Evolutionary conservation across 2,797 vertebrate genomes (phyloP).

Genomic region (Amniataba percoides): DNA sequence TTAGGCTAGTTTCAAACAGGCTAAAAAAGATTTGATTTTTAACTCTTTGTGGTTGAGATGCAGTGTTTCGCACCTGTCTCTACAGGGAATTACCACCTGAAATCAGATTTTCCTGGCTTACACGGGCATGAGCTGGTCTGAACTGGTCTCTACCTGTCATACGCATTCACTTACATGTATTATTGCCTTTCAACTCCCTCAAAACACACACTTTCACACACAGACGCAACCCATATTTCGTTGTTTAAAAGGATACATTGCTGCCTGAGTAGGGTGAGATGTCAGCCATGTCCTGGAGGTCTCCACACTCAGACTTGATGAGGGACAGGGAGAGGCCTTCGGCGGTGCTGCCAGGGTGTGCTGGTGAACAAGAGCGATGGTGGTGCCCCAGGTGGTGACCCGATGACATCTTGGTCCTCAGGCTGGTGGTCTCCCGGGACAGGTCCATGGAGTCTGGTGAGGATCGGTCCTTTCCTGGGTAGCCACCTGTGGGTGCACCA

Average conservation of each 20-base stretch:
- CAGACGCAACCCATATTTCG: background rate
- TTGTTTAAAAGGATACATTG: constrained; percentile 96
- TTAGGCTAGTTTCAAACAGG: constrained; percentile 74
- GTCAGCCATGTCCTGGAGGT: constrained; percentile 98
- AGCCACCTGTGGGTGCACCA: constrained; percentile 90
- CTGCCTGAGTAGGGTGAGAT: constrained; percentile 98
- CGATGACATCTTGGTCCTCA: constrained; percentile 98
- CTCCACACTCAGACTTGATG: constrained; percentile 97
- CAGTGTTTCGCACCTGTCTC: constrained; percentile 37
- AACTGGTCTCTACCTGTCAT: constrained; percentile 16
- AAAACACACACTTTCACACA: constrained; percentile 7
- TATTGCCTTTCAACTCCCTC: constrained; percentile 18
- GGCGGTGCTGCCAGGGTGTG: constrained; percentile 91
- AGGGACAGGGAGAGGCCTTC: constrained; percentile 96
- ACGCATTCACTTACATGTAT: background rate
- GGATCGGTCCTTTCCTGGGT: constrained; percentile 92
- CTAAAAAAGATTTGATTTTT: constrained; percentile 72
- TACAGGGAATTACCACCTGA: constrained; percentile 40
- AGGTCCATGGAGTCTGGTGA: constrained; percentile 98
- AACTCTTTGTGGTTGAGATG: constrained; percentile 59
- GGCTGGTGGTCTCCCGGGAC: constrained; percentile 94
- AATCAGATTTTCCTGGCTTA: constrained; percentile 33
- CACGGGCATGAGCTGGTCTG: constrained; percentile 23
- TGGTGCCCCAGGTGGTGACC: constrained; percentile 90
- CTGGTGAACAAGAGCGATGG: constrained; percentile 94